These are phyloP conservation scores for Cichlasoma orientale DNA, from an alignment of 2,797 vertebrate genomes.

Conservation along the genomic window DNA sequence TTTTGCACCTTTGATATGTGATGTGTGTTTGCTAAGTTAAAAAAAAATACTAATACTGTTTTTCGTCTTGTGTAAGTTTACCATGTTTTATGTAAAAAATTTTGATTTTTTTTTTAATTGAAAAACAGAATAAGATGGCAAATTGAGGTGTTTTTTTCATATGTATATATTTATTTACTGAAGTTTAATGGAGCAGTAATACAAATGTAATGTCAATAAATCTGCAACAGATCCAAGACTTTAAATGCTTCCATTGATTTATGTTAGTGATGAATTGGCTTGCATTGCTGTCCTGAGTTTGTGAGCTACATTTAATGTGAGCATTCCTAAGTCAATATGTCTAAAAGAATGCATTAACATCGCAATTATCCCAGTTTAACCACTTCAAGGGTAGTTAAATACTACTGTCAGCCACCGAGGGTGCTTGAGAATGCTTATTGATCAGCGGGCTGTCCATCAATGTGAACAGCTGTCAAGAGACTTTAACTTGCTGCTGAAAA, in stretches of 20 bases:
- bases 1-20: background rate
- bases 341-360: background rate
- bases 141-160: background rate
- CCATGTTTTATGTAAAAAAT: background rate
- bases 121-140: background rate
- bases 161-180: background rate
- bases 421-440: constrained; percentile 26
- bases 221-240: background rate
- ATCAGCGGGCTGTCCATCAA: constrained; percentile 41
- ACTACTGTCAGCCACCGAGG: background rate
- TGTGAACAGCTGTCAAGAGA: constrained; percentile 34
- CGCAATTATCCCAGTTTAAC: background rate
- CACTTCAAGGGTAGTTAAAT: constrained; percentile 11
- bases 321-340: background rate
- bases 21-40: background rate
- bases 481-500: constrained; percentile 6
- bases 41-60: background rate
- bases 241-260: background rate
- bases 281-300: background rate
- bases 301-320: background rate
- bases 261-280: background rate
- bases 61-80: fast-evolving
- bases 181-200: background rate
- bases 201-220: background rate
- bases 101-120: too few relatives aligned